Evolutionary conservation across 2,797 vertebrate genomes (phyloP).

Genomic region (Orientallactaga sibirica): DNA sequence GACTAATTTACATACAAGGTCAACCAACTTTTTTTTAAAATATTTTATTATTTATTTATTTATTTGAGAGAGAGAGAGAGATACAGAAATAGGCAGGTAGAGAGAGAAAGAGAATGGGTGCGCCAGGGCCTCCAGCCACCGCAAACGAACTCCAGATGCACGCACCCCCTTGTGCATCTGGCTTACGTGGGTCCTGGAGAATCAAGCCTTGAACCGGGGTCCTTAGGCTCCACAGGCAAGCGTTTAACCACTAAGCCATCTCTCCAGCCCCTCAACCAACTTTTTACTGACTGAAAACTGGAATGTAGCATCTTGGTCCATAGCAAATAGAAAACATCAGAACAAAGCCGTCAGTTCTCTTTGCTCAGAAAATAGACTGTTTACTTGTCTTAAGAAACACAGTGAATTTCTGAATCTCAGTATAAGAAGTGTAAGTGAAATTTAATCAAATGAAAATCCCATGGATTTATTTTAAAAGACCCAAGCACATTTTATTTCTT

Average conservation of each 20-base stretch:
- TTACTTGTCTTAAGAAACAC: slow-evolving; percentile 45
- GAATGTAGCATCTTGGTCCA: neutral
- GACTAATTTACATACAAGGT: slow-evolving; percentile 17
- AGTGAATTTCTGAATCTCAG: slow-evolving; percentile 13
- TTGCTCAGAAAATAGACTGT: neutral
- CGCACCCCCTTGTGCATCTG: too few species aligned
- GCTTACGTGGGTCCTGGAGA: too few species aligned
- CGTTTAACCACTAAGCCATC: too few species aligned
- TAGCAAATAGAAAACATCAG: neutral
- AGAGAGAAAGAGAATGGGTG: too few species aligned
- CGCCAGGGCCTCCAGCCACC: too few species aligned
- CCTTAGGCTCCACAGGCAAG: too few species aligned
- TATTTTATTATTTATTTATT: too few species aligned
- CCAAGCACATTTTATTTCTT: slow-evolving; percentile 22
- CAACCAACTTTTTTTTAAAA: slow-evolving; percentile 1
- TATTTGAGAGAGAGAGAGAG: too few species aligned
- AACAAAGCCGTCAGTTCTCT: slow-evolving; percentile 56
- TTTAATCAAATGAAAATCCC: slow-evolving; percentile 33
- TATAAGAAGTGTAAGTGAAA: slow-evolving; percentile 39
- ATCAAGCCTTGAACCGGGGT: too few species aligned
- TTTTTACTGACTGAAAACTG: neutral
- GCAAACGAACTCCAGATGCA: too few species aligned
- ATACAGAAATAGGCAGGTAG: too few species aligned
- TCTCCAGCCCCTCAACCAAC: too few species aligned
- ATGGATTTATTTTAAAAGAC: neutral